A percentile compares a stretch with the other conserved stretches of the same genome.
Evolutionary conservation across 2,113 vertebrate species (phyloP).

Genomic region (Platichthys flesus): DNA sequence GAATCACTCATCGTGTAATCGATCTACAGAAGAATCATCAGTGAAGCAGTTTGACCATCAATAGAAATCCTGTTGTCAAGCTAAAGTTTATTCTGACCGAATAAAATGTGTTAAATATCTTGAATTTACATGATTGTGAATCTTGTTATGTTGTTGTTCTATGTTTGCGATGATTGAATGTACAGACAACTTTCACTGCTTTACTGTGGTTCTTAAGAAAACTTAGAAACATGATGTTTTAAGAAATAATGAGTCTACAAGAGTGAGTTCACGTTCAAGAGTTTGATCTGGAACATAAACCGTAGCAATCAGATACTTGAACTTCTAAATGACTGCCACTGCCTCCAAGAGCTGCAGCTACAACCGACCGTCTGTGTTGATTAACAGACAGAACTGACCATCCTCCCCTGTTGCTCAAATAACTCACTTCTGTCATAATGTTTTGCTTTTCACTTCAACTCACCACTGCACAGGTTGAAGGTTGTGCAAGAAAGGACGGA

Average conservation of each 20-base stretch:
- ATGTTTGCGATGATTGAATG: too few relatives aligned
- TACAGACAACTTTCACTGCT: too few relatives aligned
- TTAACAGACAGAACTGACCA: too few relatives aligned
- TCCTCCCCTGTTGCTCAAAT: too few relatives aligned
- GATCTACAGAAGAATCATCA: neutral
- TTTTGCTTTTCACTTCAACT: slow-evolving; percentile 28
- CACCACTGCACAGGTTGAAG: slow-evolving; percentile 97
- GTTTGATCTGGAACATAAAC: too few relatives aligned
- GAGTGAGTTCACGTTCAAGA: too few relatives aligned
- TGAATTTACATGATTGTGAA: neutral
- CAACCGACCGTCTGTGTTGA: too few relatives aligned
- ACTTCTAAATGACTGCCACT: too few relatives aligned
- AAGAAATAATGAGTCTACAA: neutral
- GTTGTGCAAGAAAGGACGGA: slow-evolving; percentile 95
- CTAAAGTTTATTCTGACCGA: neutral
- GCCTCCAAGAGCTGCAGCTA: too few relatives aligned
- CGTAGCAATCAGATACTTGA: too few relatives aligned
- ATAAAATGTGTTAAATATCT: neutral
- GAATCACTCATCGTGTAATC: neutral
- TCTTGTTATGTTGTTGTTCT: too few relatives aligned
- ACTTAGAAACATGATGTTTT: neutral
- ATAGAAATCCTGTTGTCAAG: neutral
- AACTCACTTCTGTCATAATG: neutral
- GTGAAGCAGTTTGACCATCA: too few relatives aligned
- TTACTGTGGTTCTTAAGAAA: neutral